Conservation (phyloP, 2,888 invertebrate species). For the Galeopsomyia nigrocyanea region DNA sequence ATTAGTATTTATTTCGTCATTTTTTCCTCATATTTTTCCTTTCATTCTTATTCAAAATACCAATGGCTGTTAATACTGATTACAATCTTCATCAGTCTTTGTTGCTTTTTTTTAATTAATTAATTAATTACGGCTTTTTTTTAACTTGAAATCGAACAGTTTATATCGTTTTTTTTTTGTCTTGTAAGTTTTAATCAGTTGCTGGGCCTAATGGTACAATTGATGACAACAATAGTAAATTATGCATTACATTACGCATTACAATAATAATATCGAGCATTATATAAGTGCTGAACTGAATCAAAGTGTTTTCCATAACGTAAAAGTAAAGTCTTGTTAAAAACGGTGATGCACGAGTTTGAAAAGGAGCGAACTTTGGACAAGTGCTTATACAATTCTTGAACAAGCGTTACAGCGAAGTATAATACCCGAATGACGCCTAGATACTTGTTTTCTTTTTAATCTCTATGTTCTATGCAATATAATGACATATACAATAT, state of each 20-base stretch:
- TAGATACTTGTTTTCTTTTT: constrained; percentile 49
- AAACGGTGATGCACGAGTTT: constrained; percentile 26
- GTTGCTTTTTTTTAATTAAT: constrained; percentile 24
- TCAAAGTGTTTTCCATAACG: constrained; percentile 49
- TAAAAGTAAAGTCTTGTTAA: constrained; percentile 48
- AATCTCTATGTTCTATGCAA: constrained; percentile 35
- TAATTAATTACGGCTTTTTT: constrained; percentile 54
- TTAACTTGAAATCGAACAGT: constrained; percentile 28
- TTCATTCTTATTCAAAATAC: constrained; percentile 56
- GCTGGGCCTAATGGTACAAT: constrained; percentile 28
- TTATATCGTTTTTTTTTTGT: too few relatives aligned
- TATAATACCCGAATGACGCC: constrained; percentile 50
- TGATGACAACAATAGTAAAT: constrained; percentile 34
- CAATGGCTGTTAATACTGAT: constrained; percentile 64
- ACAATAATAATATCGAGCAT: constrained; percentile 27
- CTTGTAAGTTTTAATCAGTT: constrained; percentile 42
- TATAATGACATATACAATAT: constrained; percentile 50
- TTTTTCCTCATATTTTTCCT: constrained; percentile 8
- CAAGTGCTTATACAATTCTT: constrained; percentile 56
- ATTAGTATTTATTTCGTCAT: constrained; percentile 44
- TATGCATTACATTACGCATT: constrained; percentile 37
- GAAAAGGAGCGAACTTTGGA: constrained; percentile 58
- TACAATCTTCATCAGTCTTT: constrained; percentile 62
- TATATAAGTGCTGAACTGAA: constrained; percentile 38
- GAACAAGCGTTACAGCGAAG: constrained; percentile 53